These are phyloP conservation scores for Sarcophaga variegata DNA, from an alignment of 2,888 invertebrate genomes.

Conservation along the genomic window DNA sequence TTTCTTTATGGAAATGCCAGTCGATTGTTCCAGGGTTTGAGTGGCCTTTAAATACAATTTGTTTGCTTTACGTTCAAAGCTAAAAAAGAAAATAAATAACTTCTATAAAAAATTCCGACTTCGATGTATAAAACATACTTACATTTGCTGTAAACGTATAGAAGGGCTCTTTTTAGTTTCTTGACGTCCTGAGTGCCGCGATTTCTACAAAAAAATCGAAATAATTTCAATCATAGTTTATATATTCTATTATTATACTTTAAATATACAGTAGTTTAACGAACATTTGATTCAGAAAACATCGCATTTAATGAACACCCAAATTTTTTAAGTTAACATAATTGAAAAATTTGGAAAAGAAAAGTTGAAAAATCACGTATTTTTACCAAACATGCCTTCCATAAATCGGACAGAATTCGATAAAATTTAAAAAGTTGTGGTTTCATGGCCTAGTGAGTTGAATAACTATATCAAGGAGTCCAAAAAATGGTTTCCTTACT, in stretches of 20 bases:
- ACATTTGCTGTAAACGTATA: conserved; percentile 92
- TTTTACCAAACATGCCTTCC: too few species aligned
- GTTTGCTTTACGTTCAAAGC: conserved; percentile 90
- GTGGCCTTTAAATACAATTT: conserved; percentile 92
- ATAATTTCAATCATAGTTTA: conserved; percentile 32
- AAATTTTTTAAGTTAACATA: too few species aligned
- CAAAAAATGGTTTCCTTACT: too few species aligned
- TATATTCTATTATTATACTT: not conserved
- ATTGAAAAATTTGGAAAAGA: too few species aligned
- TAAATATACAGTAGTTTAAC: not conserved
- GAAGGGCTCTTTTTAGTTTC: conserved; percentile 91
- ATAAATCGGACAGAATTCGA: too few species aligned
- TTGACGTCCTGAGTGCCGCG: conserved; percentile 84
- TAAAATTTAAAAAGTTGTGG: too few species aligned
- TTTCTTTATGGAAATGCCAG: conserved; percentile 88
- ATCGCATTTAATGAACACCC: too few species aligned
- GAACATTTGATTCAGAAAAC: too few species aligned
- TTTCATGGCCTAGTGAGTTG: too few species aligned
- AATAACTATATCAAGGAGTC: too few species aligned
- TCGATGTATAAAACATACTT: conserved; percentile 72
- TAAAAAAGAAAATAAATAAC: conserved; percentile 72
- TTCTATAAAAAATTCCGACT: not conserved
- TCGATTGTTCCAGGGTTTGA: conserved; percentile 91
- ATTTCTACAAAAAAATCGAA: conserved; percentile 74
- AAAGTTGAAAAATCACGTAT: too few species aligned